Percentiles rank a stretch among this genome's conserved stretches.
These are phyloP conservation scores for Synergus laeviventris DNA, from an alignment of 2,888 invertebrate species.

Conservation along the genomic window DNA sequence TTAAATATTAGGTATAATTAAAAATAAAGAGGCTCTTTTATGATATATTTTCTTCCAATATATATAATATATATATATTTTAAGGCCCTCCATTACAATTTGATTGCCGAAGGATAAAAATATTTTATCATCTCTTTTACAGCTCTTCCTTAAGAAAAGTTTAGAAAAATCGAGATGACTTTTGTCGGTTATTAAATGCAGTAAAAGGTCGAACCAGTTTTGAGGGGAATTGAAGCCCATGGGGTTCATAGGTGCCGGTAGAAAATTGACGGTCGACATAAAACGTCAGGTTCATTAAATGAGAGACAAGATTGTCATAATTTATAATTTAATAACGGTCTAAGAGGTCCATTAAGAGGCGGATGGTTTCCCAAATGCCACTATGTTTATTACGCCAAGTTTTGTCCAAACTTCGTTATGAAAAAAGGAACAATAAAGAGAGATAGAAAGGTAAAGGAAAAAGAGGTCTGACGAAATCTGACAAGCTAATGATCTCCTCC, in stretches of 20 bases:
- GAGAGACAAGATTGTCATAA: slow-evolving; percentile 71
- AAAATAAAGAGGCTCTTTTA: no score
- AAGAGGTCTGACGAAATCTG: background rate
- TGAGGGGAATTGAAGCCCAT: background rate
- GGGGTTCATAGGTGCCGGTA: slow-evolving; percentile 4
- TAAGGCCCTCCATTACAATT: background rate
- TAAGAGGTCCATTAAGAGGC: slow-evolving; percentile 72
- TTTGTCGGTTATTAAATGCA: background rate
- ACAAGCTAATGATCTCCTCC: slow-evolving; percentile 44
- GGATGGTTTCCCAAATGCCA: slow-evolving; percentile 69
- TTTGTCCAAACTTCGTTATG: slow-evolving; percentile 41
- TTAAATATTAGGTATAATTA: no score
- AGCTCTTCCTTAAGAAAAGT: background rate
- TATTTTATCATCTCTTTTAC: background rate
- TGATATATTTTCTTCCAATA: no score
- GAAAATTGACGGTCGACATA: slow-evolving; percentile 66
- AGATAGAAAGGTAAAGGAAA: slow-evolving; percentile 10
- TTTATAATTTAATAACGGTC: slow-evolving; percentile 74
- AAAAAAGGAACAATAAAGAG: slow-evolving; percentile 32
- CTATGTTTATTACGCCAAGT: slow-evolving; percentile 71
- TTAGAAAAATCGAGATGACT: background rate
- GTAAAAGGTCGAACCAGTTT: slow-evolving; percentile 15
- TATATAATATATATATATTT: no score
- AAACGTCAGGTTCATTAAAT: slow-evolving; percentile 71
- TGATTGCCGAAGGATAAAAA: background rate